phyloP scores from a whole-genome alignment of 1,140 invertebrate species.

The Matsumurasca onukii region DNA sequence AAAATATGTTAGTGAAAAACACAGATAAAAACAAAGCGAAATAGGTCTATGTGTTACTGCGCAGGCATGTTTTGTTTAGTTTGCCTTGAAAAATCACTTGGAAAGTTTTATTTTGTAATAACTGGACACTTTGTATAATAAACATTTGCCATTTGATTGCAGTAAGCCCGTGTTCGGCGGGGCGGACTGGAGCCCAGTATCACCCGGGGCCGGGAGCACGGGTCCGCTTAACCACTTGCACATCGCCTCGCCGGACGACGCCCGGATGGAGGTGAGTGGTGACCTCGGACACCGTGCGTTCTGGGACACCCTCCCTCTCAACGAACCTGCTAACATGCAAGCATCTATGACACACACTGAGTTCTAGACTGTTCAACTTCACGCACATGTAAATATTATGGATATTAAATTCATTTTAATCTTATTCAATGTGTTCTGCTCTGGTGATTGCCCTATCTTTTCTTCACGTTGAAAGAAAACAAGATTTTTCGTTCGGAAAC shows the following conservation, averaged over 20 bases:
- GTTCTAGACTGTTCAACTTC: too few species aligned
- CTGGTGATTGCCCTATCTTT: too few species aligned
- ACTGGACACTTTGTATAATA: neutral
- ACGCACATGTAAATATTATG: too few species aligned
- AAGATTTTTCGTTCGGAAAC: too few species aligned
- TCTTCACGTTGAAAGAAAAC: too few species aligned
- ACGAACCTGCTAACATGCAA: too few species aligned
- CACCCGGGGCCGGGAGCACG: neutral
- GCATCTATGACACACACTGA: too few species aligned
- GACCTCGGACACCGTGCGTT: slow-evolving; percentile 28
- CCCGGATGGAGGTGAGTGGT: neutral
- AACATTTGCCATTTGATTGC: neutral
- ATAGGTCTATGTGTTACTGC: neutral
- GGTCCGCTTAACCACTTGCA: neutral
- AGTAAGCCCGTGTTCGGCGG: neutral
- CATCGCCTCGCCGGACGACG: slow-evolving; percentile 2
- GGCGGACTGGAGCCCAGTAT: slow-evolving; percentile 5
- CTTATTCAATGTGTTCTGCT: too few species aligned
- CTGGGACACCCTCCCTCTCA: slow-evolving; percentile 35
- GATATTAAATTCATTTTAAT: too few species aligned
- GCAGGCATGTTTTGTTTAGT: neutral
- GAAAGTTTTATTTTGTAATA: neutral
- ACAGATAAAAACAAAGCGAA: neutral
- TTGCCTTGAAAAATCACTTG: neutral
- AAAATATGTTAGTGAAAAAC: neutral